phyloP scores from a whole-genome alignment of 1,140 invertebrate genomes.

The Scaptodrosophila lebanonensis region DNA sequence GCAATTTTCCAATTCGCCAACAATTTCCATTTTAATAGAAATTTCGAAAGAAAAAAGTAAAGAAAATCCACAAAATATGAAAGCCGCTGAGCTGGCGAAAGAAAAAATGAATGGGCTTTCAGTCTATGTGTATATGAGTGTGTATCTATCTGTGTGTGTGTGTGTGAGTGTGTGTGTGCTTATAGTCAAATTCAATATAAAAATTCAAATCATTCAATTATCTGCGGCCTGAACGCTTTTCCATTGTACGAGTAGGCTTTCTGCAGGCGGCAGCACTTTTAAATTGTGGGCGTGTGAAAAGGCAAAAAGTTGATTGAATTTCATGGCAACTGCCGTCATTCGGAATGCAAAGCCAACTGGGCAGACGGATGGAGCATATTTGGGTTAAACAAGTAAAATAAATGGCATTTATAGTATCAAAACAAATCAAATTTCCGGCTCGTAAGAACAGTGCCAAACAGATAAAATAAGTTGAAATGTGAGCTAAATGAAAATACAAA shows the following conservation, averaged over 20 bases:
- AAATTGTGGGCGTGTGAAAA: slow-evolving; percentile 33
- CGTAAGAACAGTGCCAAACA: too few relatives aligned
- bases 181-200: slow-evolving; percentile 69
- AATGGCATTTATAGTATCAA: slow-evolving; percentile 69
- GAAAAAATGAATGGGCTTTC: background rate
- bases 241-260: background rate
- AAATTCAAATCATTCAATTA: slow-evolving; percentile 76
- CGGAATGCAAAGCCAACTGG: background rate
- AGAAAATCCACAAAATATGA: slow-evolving; percentile 49
- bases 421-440: slow-evolving; percentile 69
- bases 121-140: slow-evolving; percentile 12
- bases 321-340: slow-evolving; percentile 35
- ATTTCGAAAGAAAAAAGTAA: slow-evolving; percentile 22
- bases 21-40: slow-evolving; percentile 74
- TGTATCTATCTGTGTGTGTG: slow-evolving; percentile 12
- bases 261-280: background rate
- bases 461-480: slow-evolving; percentile 32
- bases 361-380: slow-evolving; percentile 3
- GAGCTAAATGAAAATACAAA: slow-evolving; percentile 25
- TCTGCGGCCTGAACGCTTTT: slow-evolving; percentile 59
- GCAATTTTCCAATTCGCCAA: slow-evolving; percentile 72
- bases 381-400: slow-evolving; percentile 70
- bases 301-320: slow-evolving; percentile 69
- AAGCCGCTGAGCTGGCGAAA: slow-evolving; percentile 14
- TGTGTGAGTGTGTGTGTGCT: background rate